Evolutionary conservation across 2,797 vertebrate species (phyloP).

Genomic region (Labeo calbasu): DNA sequence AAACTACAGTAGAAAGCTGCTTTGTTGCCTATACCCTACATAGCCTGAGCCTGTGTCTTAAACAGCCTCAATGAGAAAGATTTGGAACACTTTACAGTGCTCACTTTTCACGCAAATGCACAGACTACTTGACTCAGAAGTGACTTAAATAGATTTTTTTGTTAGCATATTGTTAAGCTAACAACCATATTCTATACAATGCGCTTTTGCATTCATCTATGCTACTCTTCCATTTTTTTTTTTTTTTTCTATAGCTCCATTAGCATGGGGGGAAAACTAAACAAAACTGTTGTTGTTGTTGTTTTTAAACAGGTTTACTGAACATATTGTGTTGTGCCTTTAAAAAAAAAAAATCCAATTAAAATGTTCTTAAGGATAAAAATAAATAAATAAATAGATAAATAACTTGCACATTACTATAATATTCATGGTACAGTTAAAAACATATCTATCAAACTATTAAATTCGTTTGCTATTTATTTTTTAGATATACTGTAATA

Average conservation of each 20-base stretch:
- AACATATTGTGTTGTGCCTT: neutral
- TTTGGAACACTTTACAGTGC: neutral
- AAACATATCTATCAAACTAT: no score
- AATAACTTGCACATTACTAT: no score
- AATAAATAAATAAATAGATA: no score
- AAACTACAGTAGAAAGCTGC: neutral
- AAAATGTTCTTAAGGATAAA: no score
- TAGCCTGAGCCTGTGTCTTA: neutral
- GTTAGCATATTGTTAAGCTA: neutral
- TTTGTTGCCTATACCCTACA: constrained; percentile 1
- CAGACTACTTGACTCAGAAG: neutral
- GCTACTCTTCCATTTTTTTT: neutral
- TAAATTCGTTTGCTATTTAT: no score
- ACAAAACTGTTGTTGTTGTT: no score
- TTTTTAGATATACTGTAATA: no score
- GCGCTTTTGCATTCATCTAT: neutral
- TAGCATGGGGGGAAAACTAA: no score
- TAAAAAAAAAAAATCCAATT: neutral
- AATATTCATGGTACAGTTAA: no score
- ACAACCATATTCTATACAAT: neutral
- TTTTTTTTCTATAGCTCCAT: no score
- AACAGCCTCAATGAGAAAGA: neutral
- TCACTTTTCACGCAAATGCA: neutral
- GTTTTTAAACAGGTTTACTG: no score
- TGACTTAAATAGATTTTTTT: neutral